These are phyloP conservation scores for Aramus guarauna DNA, from an alignment of 2,113 vertebrate genomes.

Conservation along the genomic window DNA sequence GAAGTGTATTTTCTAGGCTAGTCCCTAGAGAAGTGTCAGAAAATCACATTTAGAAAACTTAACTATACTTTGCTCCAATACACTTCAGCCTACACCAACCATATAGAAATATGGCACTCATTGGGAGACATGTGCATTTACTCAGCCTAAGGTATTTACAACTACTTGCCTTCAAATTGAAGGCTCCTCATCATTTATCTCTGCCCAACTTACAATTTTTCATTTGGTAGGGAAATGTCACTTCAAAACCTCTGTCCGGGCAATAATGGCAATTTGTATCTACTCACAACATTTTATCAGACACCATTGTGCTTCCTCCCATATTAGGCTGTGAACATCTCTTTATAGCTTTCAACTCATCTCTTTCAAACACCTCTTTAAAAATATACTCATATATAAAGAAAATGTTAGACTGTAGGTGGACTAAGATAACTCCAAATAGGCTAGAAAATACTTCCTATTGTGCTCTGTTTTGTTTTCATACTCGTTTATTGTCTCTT, in stretches of 20 bases:
- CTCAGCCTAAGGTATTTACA: not conserved
- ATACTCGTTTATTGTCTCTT: not conserved
- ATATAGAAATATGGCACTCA: not conserved
- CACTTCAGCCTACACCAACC: not conserved
- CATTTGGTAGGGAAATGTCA: not conserved
- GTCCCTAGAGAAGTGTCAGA: not conserved
- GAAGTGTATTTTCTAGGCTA: not conserved
- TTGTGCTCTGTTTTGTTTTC: not conserved
- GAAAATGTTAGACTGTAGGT: not conserved
- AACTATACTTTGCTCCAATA: not conserved
- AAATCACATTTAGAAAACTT: not conserved
- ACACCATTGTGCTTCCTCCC: not conserved
- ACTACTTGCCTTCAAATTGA: not conserved
- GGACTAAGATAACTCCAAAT: not conserved
- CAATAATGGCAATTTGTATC: not conserved
- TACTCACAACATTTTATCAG: not conserved
- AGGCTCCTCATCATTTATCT: not conserved
- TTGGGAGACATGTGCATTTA: not conserved
- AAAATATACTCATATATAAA: not conserved
- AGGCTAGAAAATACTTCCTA: not conserved
- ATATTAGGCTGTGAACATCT: not conserved
- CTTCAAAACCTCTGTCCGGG: not conserved
- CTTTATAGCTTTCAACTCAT: not conserved
- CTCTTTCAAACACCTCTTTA: not conserved
- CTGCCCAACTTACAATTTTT: not conserved